Conservation (phyloP, 2,113 vertebrate species). For the Smithornis capensis region DNA sequence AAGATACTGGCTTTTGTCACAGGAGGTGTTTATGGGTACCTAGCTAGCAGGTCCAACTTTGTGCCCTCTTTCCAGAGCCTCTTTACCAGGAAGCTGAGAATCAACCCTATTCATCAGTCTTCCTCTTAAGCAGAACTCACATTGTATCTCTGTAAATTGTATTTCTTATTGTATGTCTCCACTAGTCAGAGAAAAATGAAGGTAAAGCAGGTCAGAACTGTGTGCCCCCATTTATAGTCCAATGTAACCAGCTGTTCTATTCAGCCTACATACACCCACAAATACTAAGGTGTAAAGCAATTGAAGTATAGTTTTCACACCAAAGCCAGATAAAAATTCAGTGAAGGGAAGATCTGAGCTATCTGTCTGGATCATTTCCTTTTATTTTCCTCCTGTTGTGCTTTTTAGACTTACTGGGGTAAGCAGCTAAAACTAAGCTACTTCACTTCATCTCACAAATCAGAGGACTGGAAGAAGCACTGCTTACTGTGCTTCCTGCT, state of each 20-base stretch:
- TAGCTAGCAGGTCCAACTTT: neutral
- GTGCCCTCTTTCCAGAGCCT: neutral
- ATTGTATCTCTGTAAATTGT: neutral
- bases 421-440: neutral
- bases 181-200: neutral
- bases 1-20: constrained; percentile 41
- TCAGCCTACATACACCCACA: neutral
- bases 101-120: neutral
- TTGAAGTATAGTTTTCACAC: neutral
- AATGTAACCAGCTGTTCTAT: neutral
- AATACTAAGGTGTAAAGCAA: neutral
- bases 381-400: neutral
- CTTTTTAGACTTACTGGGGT: no score
- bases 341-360: neutral
- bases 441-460: neutral
- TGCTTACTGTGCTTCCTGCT: neutral
- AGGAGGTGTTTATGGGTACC: neutral
- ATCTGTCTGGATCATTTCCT: neutral
- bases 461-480: neutral
- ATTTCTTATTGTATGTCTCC: neutral
- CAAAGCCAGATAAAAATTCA: neutral
- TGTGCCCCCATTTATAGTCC: neutral
- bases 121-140: neutral
- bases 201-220: neutral
- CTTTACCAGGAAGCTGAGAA: neutral